Evolutionary conservation across 2,888 invertebrate genomes (phyloP).

Genomic region (Tethea ocularis): DNA sequence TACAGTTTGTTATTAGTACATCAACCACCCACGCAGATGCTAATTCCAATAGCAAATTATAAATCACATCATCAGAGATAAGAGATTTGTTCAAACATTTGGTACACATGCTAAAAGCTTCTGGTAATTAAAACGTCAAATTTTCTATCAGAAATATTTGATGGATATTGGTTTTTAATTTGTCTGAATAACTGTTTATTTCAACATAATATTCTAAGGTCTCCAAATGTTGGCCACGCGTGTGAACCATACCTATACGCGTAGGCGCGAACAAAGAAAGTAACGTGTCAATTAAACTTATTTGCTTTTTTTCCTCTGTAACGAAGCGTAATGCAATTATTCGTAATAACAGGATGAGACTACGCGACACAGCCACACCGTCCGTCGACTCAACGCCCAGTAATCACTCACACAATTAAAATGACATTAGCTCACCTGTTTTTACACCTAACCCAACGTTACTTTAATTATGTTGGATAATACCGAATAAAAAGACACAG

Average conservation of each 20-base stretch:
- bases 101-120: too few relatives aligned
- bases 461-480: slow-evolving; percentile 71
- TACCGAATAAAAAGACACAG: slow-evolving; percentile 52
- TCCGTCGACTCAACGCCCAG: slow-evolving; percentile 60
- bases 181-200: not conserved
- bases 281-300: slow-evolving; percentile 78
- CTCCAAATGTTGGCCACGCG: slow-evolving; percentile 26
- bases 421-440: slow-evolving; percentile 77
- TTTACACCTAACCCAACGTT: slow-evolving; percentile 75
- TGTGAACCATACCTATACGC: slow-evolving; percentile 67
- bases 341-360: slow-evolving; percentile 81
- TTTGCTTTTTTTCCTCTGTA: slow-evolving; percentile 78
- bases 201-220: not conserved
- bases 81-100: not conserved
- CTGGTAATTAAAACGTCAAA: too few relatives aligned
- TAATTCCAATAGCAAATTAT: too few relatives aligned
- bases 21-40: too few relatives aligned
- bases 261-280: slow-evolving; percentile 76
- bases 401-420: slow-evolving; percentile 81
- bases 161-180: not conserved
- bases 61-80: too few relatives aligned
- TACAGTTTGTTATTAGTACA: too few relatives aligned
- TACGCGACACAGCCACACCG: slow-evolving; percentile 66
- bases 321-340: slow-evolving; percentile 83
- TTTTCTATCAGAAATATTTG: not conserved